Conservation (phyloP, 2,113 vertebrate species). For the Crotalus horridus region DNA sequence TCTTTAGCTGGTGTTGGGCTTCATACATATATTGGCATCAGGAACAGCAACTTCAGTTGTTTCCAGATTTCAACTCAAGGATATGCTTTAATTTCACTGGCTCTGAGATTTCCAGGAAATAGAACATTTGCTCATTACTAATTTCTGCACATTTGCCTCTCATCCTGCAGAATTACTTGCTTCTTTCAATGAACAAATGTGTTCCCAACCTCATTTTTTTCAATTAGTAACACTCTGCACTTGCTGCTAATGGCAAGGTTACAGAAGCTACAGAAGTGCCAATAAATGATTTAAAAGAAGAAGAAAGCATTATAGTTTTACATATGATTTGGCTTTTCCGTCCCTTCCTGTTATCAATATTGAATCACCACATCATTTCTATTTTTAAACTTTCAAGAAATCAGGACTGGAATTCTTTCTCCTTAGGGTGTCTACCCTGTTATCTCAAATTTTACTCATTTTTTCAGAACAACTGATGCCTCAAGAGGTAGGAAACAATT, state of each 20-base stretch:
- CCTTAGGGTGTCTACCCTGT: constrained; percentile 43
- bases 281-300: background rate
- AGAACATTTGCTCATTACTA: background rate
- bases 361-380: constrained; percentile 17
- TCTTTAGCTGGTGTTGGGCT: background rate
- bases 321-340: background rate
- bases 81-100: background rate
- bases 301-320: background rate
- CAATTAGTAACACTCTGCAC: background rate
- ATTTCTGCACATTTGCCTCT: background rate
- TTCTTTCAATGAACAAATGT: background rate
- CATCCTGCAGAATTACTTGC: background rate
- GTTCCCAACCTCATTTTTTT: background rate
- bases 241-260: background rate
- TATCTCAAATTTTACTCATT: constrained; percentile 46
- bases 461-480: constrained; percentile 18
- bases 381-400: constrained; percentile 48
- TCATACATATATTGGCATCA: background rate
- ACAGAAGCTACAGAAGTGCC: background rate
- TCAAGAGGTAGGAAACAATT: constrained; percentile 34
- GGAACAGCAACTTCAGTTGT: background rate
- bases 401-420: constrained; percentile 14
- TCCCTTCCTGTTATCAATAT: background rate
- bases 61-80: background rate
- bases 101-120: background rate